These are phyloP conservation scores for Paramacrobiotus metropolitanus DNA, from an alignment of 1,140 invertebrate species.

Conservation along the genomic window DNA sequence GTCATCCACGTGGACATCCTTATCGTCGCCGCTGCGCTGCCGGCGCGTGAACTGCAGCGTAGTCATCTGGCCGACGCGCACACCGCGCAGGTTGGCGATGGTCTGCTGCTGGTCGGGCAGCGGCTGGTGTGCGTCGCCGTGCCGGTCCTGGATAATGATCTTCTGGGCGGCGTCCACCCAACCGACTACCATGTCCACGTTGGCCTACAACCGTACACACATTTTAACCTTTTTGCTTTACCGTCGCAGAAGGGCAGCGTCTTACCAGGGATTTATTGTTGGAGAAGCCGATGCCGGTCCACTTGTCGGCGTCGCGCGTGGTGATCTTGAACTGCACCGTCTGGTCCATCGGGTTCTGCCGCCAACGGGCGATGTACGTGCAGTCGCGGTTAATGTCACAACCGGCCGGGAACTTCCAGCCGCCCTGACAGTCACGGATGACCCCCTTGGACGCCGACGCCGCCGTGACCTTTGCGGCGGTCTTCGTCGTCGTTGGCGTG, in stretches of 20 bases:
- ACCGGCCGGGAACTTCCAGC: constrained; percentile 44
- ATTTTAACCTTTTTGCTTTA: no score
- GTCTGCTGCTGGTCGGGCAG: background rate
- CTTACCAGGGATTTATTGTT: constrained; percentile 26
- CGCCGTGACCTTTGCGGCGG: no score
- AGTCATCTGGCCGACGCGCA: background rate
- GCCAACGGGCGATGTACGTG: constrained; percentile 61
- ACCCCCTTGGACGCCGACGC: background rate
- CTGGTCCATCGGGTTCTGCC: constrained; percentile 46
- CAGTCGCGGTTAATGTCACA: constrained; percentile 38
- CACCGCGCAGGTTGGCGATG: background rate
- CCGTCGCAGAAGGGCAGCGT: no score
- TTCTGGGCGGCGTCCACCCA: constrained; percentile 13
- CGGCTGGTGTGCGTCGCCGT: background rate
- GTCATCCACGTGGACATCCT: constrained; percentile 16
- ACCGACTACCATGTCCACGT: constrained; percentile 11
- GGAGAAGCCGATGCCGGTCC: constrained; percentile 85
- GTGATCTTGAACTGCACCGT: constrained; percentile 58
- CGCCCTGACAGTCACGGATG: constrained; percentile 11
- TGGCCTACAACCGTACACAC: background rate
- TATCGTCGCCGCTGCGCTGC: constrained; percentile 17
- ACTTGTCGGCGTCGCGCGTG: constrained; percentile 51
- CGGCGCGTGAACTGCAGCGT: constrained; percentile 19
- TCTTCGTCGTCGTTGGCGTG: background rate
- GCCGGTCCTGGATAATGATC: constrained; percentile 12